Conservation (phyloP, 2,797 vertebrate genomes). For the Parauchenoglanis punctatus region DNA sequence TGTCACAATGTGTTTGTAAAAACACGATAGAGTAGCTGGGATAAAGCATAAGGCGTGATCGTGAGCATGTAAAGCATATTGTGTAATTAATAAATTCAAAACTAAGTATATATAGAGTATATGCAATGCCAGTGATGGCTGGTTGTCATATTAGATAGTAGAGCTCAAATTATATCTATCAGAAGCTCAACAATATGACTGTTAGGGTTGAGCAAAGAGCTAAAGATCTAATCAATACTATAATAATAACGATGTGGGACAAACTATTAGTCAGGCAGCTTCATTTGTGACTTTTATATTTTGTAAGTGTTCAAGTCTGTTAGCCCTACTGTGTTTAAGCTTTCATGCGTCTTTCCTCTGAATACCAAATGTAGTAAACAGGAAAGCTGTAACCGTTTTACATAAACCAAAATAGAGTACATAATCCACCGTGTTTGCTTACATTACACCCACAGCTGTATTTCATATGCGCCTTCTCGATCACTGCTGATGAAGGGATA, state of each 20-base stretch:
- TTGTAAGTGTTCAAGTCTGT: neutral
- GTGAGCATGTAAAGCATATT: neutral
- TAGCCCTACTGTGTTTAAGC: neutral
- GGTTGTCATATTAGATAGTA: neutral
- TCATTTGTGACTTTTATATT: neutral
- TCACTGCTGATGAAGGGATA: neutral
- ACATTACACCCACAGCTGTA: neutral
- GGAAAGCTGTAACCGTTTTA: neutral
- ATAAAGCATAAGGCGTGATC: neutral
- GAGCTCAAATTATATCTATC: neutral
- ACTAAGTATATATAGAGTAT: neutral
- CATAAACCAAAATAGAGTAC: too few species aligned
- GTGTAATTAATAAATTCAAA: neutral
- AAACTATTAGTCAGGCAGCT: neutral
- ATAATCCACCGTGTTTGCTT: neutral
- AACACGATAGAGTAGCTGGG: neutral
- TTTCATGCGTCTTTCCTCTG: neutral
- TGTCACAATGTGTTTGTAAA: neutral
- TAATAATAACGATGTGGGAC: neutral
- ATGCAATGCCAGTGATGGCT: neutral
- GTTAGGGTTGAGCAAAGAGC: neutral
- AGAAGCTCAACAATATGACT: neutral
- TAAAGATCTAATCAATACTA: neutral
- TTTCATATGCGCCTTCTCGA: neutral
- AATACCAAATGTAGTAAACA: neutral